Evolutionary conservation across 2,797 vertebrate genomes (phyloP).

Genomic region (Acipenser transmontanus): DNA sequence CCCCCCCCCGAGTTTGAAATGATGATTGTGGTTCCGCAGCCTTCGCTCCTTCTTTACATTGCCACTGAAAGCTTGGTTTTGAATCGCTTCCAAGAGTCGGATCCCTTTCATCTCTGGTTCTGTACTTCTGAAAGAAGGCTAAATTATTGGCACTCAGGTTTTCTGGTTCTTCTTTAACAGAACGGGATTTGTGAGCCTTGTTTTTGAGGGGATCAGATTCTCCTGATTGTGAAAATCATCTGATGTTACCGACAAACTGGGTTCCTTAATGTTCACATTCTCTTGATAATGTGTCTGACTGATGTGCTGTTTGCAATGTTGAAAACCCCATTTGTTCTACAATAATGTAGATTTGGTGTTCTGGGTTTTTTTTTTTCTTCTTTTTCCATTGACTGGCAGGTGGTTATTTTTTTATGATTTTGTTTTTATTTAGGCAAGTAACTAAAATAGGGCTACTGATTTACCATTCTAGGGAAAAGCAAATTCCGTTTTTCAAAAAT

Average conservation of each 20-base stretch:
- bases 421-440: neutral
- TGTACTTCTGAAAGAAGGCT: slow-evolving; percentile 39
- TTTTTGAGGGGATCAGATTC: slow-evolving; percentile 21
- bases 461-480: too few relatives aligned
- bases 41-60: slow-evolving; percentile 17
- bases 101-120: slow-evolving; percentile 54
- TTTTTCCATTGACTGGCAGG: slow-evolving; percentile 15
- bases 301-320: slow-evolving; percentile 54
- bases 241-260: slow-evolving; percentile 43
- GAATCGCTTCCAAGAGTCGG: slow-evolving; percentile 45
- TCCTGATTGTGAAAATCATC: slow-evolving; percentile 28
- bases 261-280: slow-evolving; percentile 42
- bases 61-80: slow-evolving; percentile 44
- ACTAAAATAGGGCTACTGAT: too few relatives aligned
- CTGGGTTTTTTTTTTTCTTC: slow-evolving; percentile 13
- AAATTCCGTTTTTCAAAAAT: too few relatives aligned
- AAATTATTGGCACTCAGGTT: slow-evolving; percentile 47
- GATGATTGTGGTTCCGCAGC: slow-evolving; percentile 10
- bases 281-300: slow-evolving; percentile 54
- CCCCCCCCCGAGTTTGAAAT: slow-evolving; percentile 24
- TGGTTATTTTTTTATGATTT: slow-evolving; percentile 10
- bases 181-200: slow-evolving; percentile 27
- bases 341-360: slow-evolving; percentile 56
- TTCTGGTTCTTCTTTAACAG: slow-evolving; percentile 32
- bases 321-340: slow-evolving; percentile 49